Evolutionary conservation across 1,140 invertebrate genomes (phyloP).

Genomic region (Pararge aegeria): DNA sequence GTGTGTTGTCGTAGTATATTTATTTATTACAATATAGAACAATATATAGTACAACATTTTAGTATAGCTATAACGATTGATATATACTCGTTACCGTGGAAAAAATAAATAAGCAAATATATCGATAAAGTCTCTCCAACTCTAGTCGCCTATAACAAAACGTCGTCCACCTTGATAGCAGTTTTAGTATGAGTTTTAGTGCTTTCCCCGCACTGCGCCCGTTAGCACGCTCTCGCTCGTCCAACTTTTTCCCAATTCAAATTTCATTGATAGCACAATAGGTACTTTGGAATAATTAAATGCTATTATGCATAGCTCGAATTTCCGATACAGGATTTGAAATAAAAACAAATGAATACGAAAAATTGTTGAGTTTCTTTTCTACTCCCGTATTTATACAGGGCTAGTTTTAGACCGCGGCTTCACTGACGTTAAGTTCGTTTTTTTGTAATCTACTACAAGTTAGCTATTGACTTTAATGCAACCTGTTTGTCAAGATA

Average conservation of each 20-base stretch:
- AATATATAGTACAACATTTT: no score
- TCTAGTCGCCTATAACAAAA: conserved; percentile 42
- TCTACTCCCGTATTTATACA: not conserved
- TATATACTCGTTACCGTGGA: no score
- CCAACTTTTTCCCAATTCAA: conserved; percentile 39
- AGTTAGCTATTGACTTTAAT: no score
- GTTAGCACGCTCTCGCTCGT: conserved; percentile 41
- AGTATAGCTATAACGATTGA: no score
- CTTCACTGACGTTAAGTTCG: no score
- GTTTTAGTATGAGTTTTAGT: conserved; percentile 61
- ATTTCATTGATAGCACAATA: conserved; percentile 37
- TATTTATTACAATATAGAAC: no score
- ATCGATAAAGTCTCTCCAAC: conserved; percentile 8
- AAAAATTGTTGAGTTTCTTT: not conserved
- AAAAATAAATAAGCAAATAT: not conserved
- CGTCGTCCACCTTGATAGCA: conserved; percentile 64
- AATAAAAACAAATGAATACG: conserved; percentile 3
- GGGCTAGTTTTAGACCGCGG: no score
- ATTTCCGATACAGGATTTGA: conserved; percentile 5
- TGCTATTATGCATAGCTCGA: conserved; percentile 14
- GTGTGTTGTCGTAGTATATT: no score
- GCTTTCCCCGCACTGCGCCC: conserved; percentile 37
- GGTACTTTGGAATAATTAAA: conserved; percentile 39
- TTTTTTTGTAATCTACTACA: no score
- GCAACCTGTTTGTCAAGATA: no score